Conservation (phyloP, 92 coral and sea anemone species). For the Heteractis magnifica region DNA sequence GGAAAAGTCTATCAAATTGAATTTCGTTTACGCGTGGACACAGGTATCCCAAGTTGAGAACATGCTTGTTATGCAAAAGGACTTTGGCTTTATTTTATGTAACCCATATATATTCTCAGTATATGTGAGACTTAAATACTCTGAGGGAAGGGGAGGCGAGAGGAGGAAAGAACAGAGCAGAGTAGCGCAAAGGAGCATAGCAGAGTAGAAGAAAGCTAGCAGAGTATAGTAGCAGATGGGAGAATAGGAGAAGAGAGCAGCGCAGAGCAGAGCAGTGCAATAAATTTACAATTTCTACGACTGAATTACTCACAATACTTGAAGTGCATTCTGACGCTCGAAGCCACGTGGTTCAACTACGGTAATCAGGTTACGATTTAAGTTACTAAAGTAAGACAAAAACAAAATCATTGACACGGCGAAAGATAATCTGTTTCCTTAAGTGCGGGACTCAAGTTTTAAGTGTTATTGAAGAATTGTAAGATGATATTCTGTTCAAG, state of each 20-base stretch:
- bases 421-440: background rate
- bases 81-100: no score
- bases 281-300: background rate
- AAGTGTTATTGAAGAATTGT: background rate
- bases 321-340: slow-evolving; percentile 39
- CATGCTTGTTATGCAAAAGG: background rate
- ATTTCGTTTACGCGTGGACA: background rate
- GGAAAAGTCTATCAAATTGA: no score
- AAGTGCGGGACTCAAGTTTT: background rate
- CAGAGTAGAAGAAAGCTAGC: no score
- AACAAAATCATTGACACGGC: background rate
- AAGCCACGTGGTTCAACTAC: slow-evolving; percentile 46
- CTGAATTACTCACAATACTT: slow-evolving; percentile 49
- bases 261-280: no score
- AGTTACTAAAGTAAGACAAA: slow-evolving; percentile 24
- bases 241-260: no score
- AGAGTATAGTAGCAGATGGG: no score
- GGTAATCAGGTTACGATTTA: slow-evolving; percentile 49
- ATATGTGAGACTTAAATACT: no score
- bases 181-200: no score
- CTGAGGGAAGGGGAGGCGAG: background rate
- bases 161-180: background rate
- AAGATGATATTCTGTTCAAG: background rate
- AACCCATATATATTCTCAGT: no score
- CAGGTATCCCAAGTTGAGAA: background rate